Conservation (phyloP, 1,140 invertebrate genomes). For the Trachelipus rathkii region DNA sequence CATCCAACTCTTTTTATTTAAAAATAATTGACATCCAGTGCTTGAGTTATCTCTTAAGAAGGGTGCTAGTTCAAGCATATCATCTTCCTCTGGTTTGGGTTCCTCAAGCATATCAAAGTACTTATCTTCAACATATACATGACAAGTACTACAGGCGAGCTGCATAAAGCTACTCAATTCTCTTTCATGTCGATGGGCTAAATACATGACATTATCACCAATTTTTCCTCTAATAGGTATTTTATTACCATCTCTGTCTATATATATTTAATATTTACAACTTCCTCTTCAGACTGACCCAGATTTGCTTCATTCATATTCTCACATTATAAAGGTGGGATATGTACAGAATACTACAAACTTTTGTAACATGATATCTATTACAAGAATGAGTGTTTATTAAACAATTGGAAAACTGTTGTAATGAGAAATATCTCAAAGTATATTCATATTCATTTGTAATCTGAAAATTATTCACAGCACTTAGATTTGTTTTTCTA, state of each 20-base stretch:
- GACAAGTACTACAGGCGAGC: constrained; percentile 98
- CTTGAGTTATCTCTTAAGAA: constrained; percentile 92
- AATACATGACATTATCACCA: constrained; percentile 92
- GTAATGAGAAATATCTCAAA: too few species aligned
- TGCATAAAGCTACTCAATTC: constrained; percentile 97
- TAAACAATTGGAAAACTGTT: too few species aligned
- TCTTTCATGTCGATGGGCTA: constrained; percentile 86
- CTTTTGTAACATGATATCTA: too few species aligned
- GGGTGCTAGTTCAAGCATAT: constrained; percentile 94
- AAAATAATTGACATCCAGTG: constrained; percentile 78
- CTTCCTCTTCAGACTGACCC: constrained; percentile 82
- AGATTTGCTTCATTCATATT: constrained; percentile 69
- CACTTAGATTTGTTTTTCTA: too few species aligned
- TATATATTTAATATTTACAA: constrained; percentile 87
- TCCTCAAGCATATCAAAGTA: constrained; percentile 70
- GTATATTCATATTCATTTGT: too few species aligned
- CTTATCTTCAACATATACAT: constrained; percentile 84
- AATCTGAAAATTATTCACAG: too few species aligned
- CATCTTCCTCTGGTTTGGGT: constrained; percentile 89
- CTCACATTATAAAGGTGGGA: too few species aligned
- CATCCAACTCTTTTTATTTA: constrained; percentile 89
- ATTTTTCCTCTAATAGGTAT: constrained; percentile 81
- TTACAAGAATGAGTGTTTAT: too few species aligned
- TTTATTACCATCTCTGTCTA: constrained; percentile 78
- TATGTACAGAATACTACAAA: too few species aligned